These are phyloP conservation scores for Battus philenor DNA, from an alignment of 1,140 invertebrate genomes.

Conservation along the genomic window DNA sequence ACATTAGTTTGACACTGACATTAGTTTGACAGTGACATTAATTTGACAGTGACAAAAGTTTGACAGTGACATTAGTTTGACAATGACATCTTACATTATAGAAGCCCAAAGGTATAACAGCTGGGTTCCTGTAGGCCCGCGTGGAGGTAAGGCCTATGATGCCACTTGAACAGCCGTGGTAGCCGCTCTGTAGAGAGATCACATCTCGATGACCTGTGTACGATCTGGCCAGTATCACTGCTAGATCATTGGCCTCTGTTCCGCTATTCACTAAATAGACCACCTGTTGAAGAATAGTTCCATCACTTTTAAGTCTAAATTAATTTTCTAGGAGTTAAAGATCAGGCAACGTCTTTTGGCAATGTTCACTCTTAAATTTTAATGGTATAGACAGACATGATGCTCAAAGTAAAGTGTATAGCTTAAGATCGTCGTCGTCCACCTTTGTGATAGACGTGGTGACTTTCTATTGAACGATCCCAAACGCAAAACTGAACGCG, in stretches of 20 bases:
- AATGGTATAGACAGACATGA: not conserved
- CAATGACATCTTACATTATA: constrained; percentile 86
- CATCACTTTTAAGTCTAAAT: too few relatives aligned
- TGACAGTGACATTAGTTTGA: too few relatives aligned
- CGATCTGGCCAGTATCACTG: constrained; percentile 89
- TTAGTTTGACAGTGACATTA: too few relatives aligned
- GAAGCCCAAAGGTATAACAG: constrained; percentile 86
- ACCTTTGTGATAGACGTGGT: too few relatives aligned
- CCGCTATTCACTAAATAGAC: constrained; percentile 97
- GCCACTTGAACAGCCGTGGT: constrained; percentile 92
- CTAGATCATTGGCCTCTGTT: constrained; percentile 97
- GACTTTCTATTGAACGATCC: too few relatives aligned
- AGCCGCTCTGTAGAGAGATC: constrained; percentile 90
- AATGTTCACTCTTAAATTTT: too few relatives aligned
- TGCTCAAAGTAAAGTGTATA: not conserved
- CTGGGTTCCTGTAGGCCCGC: constrained; percentile 85
- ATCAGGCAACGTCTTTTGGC: too few relatives aligned
- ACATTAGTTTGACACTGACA: too few relatives aligned
- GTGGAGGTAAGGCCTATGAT: constrained; percentile 90
- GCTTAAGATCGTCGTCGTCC: too few relatives aligned
- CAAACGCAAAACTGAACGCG: too few relatives aligned
- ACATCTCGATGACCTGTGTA: constrained; percentile 91
- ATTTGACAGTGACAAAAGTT: too few relatives aligned
- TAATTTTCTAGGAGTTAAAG: too few relatives aligned
- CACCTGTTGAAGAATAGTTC: constrained; percentile 76